Evolutionary conservation across 2,797 vertebrate genomes (phyloP).

Genomic region (Mormyrops attenuatus): DNA sequence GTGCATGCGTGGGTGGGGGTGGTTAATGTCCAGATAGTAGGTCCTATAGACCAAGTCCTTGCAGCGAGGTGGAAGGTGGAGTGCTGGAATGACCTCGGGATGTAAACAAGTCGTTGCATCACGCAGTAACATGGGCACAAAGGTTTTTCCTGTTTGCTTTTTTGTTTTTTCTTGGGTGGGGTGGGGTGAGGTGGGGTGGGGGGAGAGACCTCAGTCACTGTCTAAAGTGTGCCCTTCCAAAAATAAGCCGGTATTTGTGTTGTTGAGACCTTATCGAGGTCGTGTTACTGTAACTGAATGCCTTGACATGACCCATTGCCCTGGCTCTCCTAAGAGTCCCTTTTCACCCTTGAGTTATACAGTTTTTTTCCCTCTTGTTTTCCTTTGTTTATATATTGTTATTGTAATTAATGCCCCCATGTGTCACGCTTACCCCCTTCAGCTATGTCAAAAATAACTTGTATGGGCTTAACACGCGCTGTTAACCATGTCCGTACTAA

Average conservation of each 20-base stretch:
- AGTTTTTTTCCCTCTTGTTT: not conserved
- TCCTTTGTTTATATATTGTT: not conserved
- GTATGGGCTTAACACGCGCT: not conserved
- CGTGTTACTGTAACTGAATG: not conserved
- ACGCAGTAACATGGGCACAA: not conserved
- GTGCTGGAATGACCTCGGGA: not conserved
- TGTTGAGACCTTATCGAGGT: not conserved
- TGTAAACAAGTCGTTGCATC: slow-evolving; percentile 28
- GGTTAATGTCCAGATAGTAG: slow-evolving; percentile 34
- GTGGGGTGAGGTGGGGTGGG: not conserved
- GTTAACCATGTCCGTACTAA: not conserved
- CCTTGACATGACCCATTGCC: slow-evolving; percentile 1
- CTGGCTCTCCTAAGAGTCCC: not conserved
- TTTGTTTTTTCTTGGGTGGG: not conserved
- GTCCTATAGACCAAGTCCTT: slow-evolving; percentile 29
- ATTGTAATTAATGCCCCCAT: not conserved
- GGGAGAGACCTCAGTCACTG: not conserved
- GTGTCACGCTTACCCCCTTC: too few relatives aligned
- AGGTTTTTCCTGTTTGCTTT: slow-evolving; percentile 2
- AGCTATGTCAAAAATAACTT: not conserved
- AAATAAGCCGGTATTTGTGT: not conserved
- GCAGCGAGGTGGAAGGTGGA: slow-evolving; percentile 13
- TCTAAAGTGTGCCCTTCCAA: not conserved
- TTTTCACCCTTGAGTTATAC: not conserved
- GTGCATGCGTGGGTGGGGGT: slow-evolving; percentile 24